Evolutionary conservation across 2,888 invertebrate genomes (phyloP).

Genomic region (Chrysolina oricalcia): DNA sequence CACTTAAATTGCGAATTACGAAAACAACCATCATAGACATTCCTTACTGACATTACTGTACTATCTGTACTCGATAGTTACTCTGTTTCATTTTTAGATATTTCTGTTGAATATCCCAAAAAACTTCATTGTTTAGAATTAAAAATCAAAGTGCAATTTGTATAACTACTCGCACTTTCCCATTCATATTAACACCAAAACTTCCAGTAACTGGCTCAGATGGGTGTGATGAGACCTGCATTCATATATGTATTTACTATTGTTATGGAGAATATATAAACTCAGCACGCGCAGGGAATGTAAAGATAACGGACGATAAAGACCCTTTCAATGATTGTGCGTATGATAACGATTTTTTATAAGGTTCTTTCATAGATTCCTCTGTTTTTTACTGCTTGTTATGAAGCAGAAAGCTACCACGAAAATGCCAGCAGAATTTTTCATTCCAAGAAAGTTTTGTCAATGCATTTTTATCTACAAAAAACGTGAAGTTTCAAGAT

Average conservation of each 20-base stretch:
- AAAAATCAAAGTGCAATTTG: too few relatives aligned
- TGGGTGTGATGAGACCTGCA: neutral
- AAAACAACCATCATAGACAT: too few relatives aligned
- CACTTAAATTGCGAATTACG: too few relatives aligned
- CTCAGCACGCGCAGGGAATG: neutral
- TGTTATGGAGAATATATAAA: neutral
- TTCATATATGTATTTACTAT: neutral
- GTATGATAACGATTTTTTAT: neutral
- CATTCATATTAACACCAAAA: neutral
- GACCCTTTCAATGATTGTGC: neutral
- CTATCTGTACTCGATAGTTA: too few relatives aligned
- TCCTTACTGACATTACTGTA: too few relatives aligned
- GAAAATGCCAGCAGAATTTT: neutral
- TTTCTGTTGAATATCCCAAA: too few relatives aligned
- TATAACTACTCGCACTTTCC: neutral
- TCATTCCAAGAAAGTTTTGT: neutral
- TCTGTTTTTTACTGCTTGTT: neutral
- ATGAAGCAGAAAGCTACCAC: neutral
- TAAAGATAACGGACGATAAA: neutral
- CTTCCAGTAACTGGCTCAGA: neutral
- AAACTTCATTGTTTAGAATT: too few relatives aligned
- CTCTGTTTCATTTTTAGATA: too few relatives aligned
- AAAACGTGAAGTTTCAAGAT: too few relatives aligned
- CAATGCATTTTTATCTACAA: neutral
- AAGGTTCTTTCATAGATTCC: neutral